Evolutionary conservation across 2,797 vertebrate genomes (phyloP), one percentile per base, ranked within the genome.

Genomic region (Sternarchorhynchus goeldii): DNA sequence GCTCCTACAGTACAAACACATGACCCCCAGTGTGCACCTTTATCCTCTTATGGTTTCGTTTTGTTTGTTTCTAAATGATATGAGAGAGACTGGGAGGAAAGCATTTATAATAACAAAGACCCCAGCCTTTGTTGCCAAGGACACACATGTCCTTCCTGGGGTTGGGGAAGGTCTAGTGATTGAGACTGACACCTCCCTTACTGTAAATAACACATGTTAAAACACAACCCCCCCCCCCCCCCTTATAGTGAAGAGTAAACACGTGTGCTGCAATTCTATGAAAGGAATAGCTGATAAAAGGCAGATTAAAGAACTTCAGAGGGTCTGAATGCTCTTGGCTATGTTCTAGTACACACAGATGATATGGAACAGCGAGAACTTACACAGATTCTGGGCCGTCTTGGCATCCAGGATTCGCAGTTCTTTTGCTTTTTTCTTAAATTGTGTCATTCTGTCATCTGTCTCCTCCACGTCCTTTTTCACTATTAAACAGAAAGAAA

Each of bases 331-430:
- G 7, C 20, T 73, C 34, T 45, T 70, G 32, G 65, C 31, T 34
- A 45, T 34, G 21, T 62, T 20, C 66, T 55, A n/a, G 36, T n/a
- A 69, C 57, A 63, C 21, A 63, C 34, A 59, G 68, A 77, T 66
- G 50, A 77, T 60, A 32, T 36, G 14, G 20, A 76, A 79, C 16
- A 45, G 21, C 14, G 21, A 74, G 10, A 79, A 97, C 97, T 92
- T 93, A 99, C 97, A 99, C 16, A 99, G 91, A 88, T 99, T 99
- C 88, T 98, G 97, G 2, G 97, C 97, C 0, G 94, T 96, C 92
- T 99, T 99, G 60, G 92, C 68, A 83, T 99, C 96, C 89, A 99
- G 87, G 89, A 99, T 88, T 71, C 95, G 95, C 60, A 99, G 90
- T 86, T 98, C 96, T 85, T 97, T 99, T 0, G 95, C 91, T 91